Evolutionary conservation across 2,888 invertebrate genomes (phyloP), one percentile per base, ranked within the genome.

Genomic region (Cactoblastis cactorum): DNA sequence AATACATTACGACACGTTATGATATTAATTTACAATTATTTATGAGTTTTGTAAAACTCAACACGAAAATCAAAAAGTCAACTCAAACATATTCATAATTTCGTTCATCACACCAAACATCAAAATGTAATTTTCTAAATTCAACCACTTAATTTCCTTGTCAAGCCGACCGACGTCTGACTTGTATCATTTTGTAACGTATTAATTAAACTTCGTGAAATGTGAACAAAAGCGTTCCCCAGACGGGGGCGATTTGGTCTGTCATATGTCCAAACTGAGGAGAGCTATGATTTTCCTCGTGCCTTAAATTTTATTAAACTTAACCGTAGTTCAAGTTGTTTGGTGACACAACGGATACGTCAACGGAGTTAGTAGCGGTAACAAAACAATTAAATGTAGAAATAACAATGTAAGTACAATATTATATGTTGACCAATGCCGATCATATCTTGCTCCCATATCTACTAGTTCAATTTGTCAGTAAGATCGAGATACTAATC

Each of bases 181-280:
- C 58, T 62, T 65, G 64, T 65, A 69, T 71, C 62, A 60, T 52
- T 58, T 64, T 11, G 62, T 61, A 62, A 55, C 67, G 67, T 69
- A 65, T 81, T 78, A 79, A 81, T 82, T 82, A 77, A 80, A 78
- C 74, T 79, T 77, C 64, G 69, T 65, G 68, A 75, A 74, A 69
- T 71, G 70, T 69, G 69, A 66, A 75, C 74, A 75, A 77, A 74
- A 71, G 70, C 76, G 74, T 72, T 76, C 72, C 69, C 69, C 63
- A 70, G 71, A 67, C 62, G 58, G 56, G 59, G 63, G 59, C 63
- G 61, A 69, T 70, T 72, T 62, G 61, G 59, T 59, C 63, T 62
- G 66, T 63, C 65, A 66, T 68, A 54, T 62, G 65, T 63, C 77
- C 77, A 75, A 56, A 48, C 32, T 53, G 53, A 57, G 35, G 54